These are phyloP conservation scores for Lepas anatifera DNA, from an alignment of 2,888 invertebrate genomes.

Conservation along the genomic window DNA sequence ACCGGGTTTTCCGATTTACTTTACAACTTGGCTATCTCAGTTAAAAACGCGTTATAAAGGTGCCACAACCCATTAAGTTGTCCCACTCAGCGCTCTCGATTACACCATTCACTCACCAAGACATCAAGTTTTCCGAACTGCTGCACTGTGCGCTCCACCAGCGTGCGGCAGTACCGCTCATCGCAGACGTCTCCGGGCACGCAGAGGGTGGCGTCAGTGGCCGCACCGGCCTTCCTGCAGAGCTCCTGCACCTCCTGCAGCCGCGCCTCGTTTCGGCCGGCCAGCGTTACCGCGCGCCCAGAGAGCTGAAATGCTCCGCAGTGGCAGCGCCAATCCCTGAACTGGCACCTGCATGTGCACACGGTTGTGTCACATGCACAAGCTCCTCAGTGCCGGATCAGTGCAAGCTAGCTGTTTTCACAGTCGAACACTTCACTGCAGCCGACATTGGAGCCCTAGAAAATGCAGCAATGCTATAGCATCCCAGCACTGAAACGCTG, in stretches of 20 bases:
- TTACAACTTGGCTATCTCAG: too few relatives aligned
- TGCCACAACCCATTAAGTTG: too few relatives aligned
- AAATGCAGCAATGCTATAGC: too few relatives aligned
- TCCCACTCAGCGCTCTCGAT: background rate
- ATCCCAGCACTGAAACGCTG: too few relatives aligned
- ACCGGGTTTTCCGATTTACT: too few relatives aligned
- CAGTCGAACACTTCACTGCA: too few relatives aligned
- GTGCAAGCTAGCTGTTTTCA: too few relatives aligned
- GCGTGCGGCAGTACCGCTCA: conserved; percentile 56
- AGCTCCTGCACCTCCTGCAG: conserved; percentile 47
- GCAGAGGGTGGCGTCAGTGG: background rate
- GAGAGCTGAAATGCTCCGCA: conserved; percentile 57
- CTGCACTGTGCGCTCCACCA: conserved; percentile 56
- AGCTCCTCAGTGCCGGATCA: too few relatives aligned
- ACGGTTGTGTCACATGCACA: too few relatives aligned
- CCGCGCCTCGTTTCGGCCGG: conserved; percentile 55
- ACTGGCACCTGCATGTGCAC: background rate
- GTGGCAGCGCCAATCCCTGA: conserved; percentile 59
- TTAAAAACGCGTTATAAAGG: too few relatives aligned
- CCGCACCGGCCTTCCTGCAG: conserved; percentile 35
- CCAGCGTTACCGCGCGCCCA: conserved; percentile 58
- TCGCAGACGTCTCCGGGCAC: conserved; percentile 54
- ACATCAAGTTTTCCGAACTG: conserved; percentile 67
- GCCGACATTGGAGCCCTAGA: too few relatives aligned
- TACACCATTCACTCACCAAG: conserved; percentile 71